Conservation (phyloP, 2,797 vertebrate species). For the Pelodytes ibericus region DNA sequence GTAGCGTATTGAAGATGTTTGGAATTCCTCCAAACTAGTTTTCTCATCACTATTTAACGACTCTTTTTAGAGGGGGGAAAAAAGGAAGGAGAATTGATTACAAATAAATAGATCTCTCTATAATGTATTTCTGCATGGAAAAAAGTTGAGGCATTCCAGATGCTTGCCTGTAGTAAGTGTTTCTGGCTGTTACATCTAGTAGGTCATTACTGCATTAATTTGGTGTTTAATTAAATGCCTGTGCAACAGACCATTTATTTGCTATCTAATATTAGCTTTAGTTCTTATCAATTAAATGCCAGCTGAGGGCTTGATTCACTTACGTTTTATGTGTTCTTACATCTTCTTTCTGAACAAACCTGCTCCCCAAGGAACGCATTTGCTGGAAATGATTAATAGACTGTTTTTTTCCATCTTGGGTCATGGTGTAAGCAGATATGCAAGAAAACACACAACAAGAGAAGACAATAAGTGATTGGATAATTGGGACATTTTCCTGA, state of each 20-base stretch:
- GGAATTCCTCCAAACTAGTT: constrained; percentile 47
- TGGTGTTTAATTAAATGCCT: constrained; percentile 85
- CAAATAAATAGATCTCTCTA: constrained; percentile 68
- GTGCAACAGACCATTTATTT: constrained; percentile 85
- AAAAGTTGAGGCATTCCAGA: constrained; percentile 77
- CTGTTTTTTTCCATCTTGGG: constrained; percentile 36
- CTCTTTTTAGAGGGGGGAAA: constrained; percentile 37
- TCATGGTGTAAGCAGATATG: constrained; percentile 27
- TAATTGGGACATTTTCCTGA: not conserved
- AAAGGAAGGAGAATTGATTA: constrained; percentile 55
- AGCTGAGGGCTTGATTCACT: constrained; percentile 78
- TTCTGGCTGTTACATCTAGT: constrained; percentile 82
- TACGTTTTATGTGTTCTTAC: constrained; percentile 71
- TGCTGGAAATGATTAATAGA: constrained; percentile 42
- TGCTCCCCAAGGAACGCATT: constrained; percentile 41
- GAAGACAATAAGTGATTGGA: constrained; percentile 1
- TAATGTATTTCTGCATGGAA: constrained; percentile 64
- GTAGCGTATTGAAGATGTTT: constrained; percentile 46
- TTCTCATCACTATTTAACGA: constrained; percentile 56
- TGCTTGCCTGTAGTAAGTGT: constrained; percentile 76
- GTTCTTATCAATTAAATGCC: constrained; percentile 85
- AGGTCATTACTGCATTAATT: constrained; percentile 86
- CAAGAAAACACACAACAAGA: not conserved
- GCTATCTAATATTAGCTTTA: constrained; percentile 86
- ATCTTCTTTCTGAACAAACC: constrained; percentile 74